Base-by-base conservation (phyloP, 2,888 invertebrate genomes). In the Metopia argyrocephala region DNA sequence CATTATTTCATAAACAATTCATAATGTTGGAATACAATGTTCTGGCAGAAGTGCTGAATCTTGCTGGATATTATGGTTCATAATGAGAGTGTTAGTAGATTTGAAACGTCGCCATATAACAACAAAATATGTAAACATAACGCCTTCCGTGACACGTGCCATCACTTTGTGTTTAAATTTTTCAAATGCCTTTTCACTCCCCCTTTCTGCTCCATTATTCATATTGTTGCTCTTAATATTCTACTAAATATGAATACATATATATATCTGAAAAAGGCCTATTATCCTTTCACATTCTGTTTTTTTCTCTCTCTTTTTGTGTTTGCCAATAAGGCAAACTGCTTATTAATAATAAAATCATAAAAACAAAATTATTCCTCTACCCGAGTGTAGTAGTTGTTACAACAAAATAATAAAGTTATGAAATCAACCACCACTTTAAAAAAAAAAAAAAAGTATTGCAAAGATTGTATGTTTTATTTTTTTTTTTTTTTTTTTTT, bases 81-180 rank as follows among this genome's bases (percentile, higher is more conserved):
- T 31, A 31, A 31, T 31, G n/a, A 31, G 12, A 31, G 12, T 31
- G 31, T 12, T 27, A 70, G 20, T 21, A 7, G 21, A 76, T n/a
- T n/a, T n/a, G n/a, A n/a, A 64, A 78, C 76, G 79, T 69, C 76
- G 79, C 76, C 82, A n/a, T n/a, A n/a, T n/a, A 79, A 59, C 69
- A 79, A 59, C 75, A 73, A 80, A 82, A 81, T 82, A 83, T 84
- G 89, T 89, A 88, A 88, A 88, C 87, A 88, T 86, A 89, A 88
- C 88, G 88, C 88, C 88, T 88, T 88, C 88, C 89, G 65, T 86
- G 89, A 56, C 83, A 83, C 84, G 84, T 84, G 84, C 56, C 81
- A 81, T 81, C 78, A 79, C 82, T 84, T 84, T 82, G 71, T 82
- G 83, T 76, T 76, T 71, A 71, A 61, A 73, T 69, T 73, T 73